These are phyloP conservation scores for Pheosia tremula DNA, from an alignment of 2,888 invertebrate genomes.

Conservation along the genomic window DNA sequence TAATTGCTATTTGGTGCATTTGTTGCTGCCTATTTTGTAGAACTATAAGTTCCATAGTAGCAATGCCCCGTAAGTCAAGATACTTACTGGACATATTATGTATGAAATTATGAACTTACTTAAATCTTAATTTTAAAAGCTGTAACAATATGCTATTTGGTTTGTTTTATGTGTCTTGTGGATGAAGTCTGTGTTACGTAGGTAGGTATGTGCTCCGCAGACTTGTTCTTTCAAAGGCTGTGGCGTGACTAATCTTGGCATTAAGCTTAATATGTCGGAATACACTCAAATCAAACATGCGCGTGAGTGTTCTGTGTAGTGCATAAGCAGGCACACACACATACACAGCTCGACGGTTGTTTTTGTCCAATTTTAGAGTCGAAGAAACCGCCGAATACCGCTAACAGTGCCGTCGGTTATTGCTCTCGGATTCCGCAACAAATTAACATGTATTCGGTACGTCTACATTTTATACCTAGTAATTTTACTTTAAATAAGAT, in stretches of 20 bases:
- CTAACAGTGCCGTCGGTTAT: constrained; percentile 79
- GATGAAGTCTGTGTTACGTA: no score
- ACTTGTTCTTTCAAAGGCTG: constrained; percentile 56
- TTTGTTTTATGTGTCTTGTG: no score
- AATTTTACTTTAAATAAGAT: constrained; percentile 70
- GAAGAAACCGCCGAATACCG: constrained; percentile 82
- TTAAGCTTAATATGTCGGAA: constrained; percentile 73
- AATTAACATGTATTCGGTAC: constrained; percentile 84
- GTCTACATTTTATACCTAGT: constrained; percentile 77
- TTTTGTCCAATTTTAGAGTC: constrained; percentile 79
- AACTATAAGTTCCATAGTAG: no score
- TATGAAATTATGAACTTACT: no score
- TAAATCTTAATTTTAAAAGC: no score
- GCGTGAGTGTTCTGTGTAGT: constrained; percentile 52
- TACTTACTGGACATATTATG: no score
- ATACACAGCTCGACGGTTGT: constrained; percentile 56
- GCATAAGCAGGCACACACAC: constrained; percentile 50
- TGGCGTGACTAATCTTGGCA: constrained; percentile 70
- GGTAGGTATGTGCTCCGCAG: constrained; percentile 5
- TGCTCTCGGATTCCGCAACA: constrained; percentile 84
- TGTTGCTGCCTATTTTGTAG: no score
- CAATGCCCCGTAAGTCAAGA: no score
- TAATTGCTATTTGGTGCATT: no score
- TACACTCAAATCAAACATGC: constrained; percentile 61
- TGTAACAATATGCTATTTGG: no score